Percentiles rank a stretch among this genome's conserved stretches.
phyloP scores from a whole-genome alignment of 2,888 invertebrate species.

The Parnassius glacialis region DNA sequence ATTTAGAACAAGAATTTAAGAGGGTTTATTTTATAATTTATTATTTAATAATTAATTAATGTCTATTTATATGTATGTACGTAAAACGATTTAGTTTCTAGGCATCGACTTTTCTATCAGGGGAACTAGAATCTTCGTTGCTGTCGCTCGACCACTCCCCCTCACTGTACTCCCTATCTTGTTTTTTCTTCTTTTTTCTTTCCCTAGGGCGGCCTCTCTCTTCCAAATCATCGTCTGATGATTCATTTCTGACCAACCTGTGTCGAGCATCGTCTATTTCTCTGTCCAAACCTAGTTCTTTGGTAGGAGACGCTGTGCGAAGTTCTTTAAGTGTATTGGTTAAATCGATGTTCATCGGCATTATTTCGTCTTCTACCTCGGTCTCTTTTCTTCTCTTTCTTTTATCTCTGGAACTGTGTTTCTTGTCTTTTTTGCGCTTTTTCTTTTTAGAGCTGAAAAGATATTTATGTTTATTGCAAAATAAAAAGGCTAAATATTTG shows the following conservation, averaged over 20 bases:
- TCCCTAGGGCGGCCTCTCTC: constrained; percentile 36
- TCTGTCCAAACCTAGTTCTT: constrained; percentile 46
- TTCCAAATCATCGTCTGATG: constrained; percentile 43
- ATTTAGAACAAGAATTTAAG: too few relatives aligned
- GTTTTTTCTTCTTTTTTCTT: constrained; percentile 43
- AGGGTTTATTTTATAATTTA: too few relatives aligned
- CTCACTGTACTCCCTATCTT: constrained; percentile 63
- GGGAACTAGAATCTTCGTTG: constrained; percentile 52
- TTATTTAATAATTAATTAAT: too few relatives aligned
- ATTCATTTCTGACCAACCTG: constrained; percentile 34
- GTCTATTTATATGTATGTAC: too few relatives aligned
- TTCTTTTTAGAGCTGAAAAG: constrained; percentile 57
- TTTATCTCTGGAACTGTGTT: constrained; percentile 53
- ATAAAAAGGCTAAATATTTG: too few relatives aligned
- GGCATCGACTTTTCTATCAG: constrained; percentile 24
- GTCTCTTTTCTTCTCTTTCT: constrained; percentile 47
- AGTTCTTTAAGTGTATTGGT: constrained; percentile 62
- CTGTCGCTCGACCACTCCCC: constrained; percentile 76
- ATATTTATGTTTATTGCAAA: neutral
- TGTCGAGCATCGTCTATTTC: constrained; percentile 36
- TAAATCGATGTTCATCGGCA: constrained; percentile 56
- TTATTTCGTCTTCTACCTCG: constrained; percentile 41
- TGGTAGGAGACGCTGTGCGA: constrained; percentile 60
- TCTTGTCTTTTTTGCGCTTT: constrained; percentile 63
- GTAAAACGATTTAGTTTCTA: too few relatives aligned